Base-by-base conservation (phyloP, 1,140 invertebrate species). In the Maconellicoccus hirsutus region DNA sequence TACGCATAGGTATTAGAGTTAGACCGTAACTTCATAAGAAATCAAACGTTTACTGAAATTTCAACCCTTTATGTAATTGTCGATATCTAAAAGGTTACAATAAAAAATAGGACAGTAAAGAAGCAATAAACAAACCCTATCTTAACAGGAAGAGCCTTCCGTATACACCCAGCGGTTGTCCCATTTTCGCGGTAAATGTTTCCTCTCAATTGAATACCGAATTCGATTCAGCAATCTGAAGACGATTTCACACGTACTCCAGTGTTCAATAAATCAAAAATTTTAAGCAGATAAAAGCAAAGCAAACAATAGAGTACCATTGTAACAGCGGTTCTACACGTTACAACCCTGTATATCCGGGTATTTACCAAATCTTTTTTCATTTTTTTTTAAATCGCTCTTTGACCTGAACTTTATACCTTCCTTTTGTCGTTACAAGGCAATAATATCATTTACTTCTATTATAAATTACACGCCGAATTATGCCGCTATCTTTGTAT, bases 361-460 rank as follows among this genome's bases (percentile, higher is more conserved):
- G 25, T 66, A 66, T 66, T 66, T 66, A 66, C 61, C 6, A 22
- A 25, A 66, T 66, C 10, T 12, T 14, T 23, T 59, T 19, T 59
- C n/a, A n/a, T 59, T n/a, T 59, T 25, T 66, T 66, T 23, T 66
- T 12, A 26, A 66, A 66, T 66, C 42, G 25, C 61, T 66, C 61
- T 66, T 66, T 66, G 61, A 66, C 61, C 61, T 66, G 25, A 66
- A 25, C 61, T 26, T 59, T 12, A 4, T 66, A 66, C 61, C 61
- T 26, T 26, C 61, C 61, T 66, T 66, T 66, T 66, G 21, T 66
- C 61, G 25, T 16, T 3, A 66, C 25, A 4, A 66, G 21, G 61
- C 22, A 66, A 66, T 66, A 66, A 66, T 66, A 66, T 66, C 61
- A 66, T 66, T 66, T 66, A 66, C 61, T 66, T 66, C 61, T 66